Base-by-base conservation (phyloP, 2,888 invertebrate genomes). In the Pinctada fucata region DNA sequence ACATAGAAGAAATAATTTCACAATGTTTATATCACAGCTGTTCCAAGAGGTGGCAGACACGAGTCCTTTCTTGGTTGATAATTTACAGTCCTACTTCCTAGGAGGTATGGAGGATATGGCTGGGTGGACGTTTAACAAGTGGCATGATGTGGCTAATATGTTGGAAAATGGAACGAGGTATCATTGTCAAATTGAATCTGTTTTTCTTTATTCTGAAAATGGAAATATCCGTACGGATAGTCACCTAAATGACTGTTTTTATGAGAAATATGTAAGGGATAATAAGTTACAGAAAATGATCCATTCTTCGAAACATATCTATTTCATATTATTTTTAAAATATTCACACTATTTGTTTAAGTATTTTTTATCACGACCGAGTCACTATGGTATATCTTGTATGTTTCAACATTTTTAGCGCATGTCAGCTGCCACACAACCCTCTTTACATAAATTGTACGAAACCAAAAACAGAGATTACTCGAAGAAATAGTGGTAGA, bases 81-180 rank as follows among this genome's bases (percentile, higher is more conserved):
- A 89, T 75, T 82, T 91, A 76, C 84, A 88, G 75, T 85, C 87
- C 72, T 92, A 88, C 79, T 92, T 89, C 72, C 83, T 91, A 48
- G 91, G 91, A 8, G 91, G 91, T 1, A 78, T 91, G 51, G 88
- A 91, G 82, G 91, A 92, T 76, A 92, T 92, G 91, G 86, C 90
- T 13, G 87, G 86, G 6, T 91, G 91, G 91, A 88, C 89, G 10
- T 83, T 87, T 72, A 85, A 88, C 65, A 85, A 89, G 10, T 91
- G 91, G 91, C 86, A 85, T 50, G 78, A 88, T 75, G 83, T 86
- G 4, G 78, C 87, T 16, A 82, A 83, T 45, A 90, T 90, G 87
- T 66, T 91, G 47, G 88, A 90, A 71, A 77, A 88, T 49, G 90
- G 90, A 5, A 84, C 88, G 31, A 80, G 83, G 91, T 91, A 79